A percentile compares a stretch with the other conserved stretches of the same genome.
These are phyloP conservation scores for Hylaea fasciaria DNA, from an alignment of 2,888 invertebrate genomes.

Conservation along the genomic window DNA sequence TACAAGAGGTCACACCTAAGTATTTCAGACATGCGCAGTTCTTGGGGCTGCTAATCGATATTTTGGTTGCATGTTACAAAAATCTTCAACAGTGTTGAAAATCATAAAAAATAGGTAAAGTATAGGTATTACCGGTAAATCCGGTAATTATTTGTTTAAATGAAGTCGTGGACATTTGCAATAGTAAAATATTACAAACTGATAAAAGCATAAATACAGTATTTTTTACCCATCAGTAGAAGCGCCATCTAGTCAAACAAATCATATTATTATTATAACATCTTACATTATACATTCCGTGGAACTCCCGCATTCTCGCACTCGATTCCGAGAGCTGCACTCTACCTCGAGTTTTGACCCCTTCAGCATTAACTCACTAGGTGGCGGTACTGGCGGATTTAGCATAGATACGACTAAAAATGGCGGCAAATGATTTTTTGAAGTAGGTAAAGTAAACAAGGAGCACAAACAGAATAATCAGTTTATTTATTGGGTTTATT, in stretches of 20 bases:
- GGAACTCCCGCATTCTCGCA: too few relatives aligned
- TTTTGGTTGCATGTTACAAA: conserved; percentile 38
- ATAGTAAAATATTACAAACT: neutral
- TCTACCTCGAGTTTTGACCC: too few relatives aligned
- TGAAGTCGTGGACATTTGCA: neutral
- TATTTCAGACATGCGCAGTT: conserved; percentile 54
- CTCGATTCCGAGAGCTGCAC: too few relatives aligned
- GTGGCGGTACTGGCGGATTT: conserved; percentile 1
- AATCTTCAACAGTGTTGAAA: conserved; percentile 1
- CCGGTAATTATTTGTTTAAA: too few relatives aligned
- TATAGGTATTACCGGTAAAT: too few relatives aligned
- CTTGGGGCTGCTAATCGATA: conserved; percentile 48
- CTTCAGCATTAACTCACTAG: neutral
- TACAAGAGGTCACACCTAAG: conserved; percentile 37
- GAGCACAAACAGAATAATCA: neutral
- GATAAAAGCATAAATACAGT: neutral
- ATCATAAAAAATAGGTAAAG: too few relatives aligned
- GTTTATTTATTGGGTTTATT: neutral
- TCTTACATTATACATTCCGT: neutral
- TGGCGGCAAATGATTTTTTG: neutral
- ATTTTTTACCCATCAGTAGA: neutral
- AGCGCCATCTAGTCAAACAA: conserved; percentile 20
- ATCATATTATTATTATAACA: neutral
- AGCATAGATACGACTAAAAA: neutral
- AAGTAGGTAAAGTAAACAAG: too few relatives aligned